Evolutionary conservation across 2,797 vertebrate genomes (phyloP).

Genomic region (Poeciliopsis turneri): DNA sequence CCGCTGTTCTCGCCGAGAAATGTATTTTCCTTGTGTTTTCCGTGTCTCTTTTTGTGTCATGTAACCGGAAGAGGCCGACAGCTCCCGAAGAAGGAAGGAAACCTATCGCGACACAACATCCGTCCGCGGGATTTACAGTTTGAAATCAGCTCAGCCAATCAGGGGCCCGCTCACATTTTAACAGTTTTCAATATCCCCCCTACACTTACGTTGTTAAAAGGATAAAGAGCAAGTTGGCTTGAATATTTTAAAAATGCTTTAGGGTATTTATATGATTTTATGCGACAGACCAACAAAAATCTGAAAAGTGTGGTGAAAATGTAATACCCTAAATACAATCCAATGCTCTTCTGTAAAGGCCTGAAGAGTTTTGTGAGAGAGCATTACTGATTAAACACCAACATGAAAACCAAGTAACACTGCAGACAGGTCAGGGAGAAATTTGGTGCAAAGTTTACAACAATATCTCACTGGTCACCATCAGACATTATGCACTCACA

Average conservation of each 20-base stretch:
- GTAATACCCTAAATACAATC: not conserved
- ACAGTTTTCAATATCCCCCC: not conserved
- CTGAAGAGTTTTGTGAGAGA: not conserved
- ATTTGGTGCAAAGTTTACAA: not conserved
- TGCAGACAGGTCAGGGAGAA: no score
- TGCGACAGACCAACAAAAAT: not conserved
- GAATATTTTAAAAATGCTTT: not conserved
- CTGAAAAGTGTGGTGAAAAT: not conserved
- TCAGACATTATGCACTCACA: not conserved
- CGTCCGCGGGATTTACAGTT: conserved; percentile 74
- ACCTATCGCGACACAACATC: conserved; percentile 75
- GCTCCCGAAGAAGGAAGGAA: conserved; percentile 78
- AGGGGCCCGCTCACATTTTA: not conserved
- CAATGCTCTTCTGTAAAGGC: not conserved
- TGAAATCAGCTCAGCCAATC: conserved; percentile 74
- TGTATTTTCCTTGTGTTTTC: conserved; percentile 77
- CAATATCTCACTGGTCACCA: not conserved
- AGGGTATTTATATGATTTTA: not conserved
- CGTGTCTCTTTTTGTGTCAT: conserved; percentile 75
- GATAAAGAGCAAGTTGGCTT: not conserved
- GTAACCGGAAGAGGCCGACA: conserved; percentile 79
- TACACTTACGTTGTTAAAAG: not conserved
- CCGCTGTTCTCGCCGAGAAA: conserved; percentile 60
- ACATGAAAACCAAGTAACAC: no score
- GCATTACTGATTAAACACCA: not conserved